Evolutionary conservation across 2,797 vertebrate species (phyloP).

Genomic region (Lagorchestes hirsutus): DNA sequence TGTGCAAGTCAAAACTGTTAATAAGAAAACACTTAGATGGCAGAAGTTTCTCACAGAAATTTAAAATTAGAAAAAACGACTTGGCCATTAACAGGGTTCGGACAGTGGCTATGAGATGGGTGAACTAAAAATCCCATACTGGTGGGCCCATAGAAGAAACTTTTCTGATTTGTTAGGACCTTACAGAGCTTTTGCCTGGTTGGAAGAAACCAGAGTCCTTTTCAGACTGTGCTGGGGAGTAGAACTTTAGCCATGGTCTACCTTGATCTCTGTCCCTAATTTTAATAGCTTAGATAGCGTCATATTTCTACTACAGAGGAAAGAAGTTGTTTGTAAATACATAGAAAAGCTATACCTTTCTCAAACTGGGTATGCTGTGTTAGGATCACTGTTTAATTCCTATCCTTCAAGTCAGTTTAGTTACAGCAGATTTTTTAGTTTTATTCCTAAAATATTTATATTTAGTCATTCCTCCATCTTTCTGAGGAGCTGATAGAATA

Average conservation of each 20-base stretch:
- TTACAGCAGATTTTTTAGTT: background rate
- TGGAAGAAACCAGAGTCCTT: background rate
- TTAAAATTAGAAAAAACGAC: background rate
- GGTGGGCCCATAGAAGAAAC: background rate
- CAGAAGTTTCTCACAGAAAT: background rate
- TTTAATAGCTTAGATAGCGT: background rate
- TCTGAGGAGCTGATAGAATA: background rate
- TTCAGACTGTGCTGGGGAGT: background rate
- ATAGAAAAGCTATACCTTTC: background rate
- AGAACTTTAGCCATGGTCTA: background rate
- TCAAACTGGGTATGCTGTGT: background rate
- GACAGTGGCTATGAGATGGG: background rate
- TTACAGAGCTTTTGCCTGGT: background rate
- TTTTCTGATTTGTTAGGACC: background rate
- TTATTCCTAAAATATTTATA: background rate
- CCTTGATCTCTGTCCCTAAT: background rate
- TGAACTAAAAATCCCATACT: background rate
- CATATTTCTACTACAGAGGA: background rate
- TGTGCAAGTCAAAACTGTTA: background rate
- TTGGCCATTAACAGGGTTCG: background rate
- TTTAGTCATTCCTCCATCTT: background rate
- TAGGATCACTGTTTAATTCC: slow-evolving; percentile 34
- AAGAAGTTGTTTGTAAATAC: slow-evolving; percentile 15
- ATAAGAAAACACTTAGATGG: background rate
- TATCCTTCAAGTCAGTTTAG: background rate